These are phyloP conservation scores for Drosophila melanogaster DNA, from an alignment of 1,140 invertebrate genomes.

Conservation along the genomic window Release_6_plus_ISO1_MT NT_037436.4:17779001-17779500, in stretches of 20 bases:
- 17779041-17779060: not conserved
- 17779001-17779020: not conserved
- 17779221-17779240: slow-evolving; percentile 43
- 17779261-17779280: slow-evolving; percentile 18
- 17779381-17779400: slow-evolving; percentile 38
- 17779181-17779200: slow-evolving; percentile 26
- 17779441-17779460: slow-evolving; percentile 29
- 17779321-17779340: slow-evolving; percentile 59
- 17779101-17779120: slow-evolving; percentile 50
- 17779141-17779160: not conserved
- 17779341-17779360: slow-evolving; percentile 70
- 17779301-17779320: slow-evolving; percentile 66
- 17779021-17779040: too few species aligned
- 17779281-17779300: slow-evolving; percentile 62
- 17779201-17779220: slow-evolving; percentile 70
- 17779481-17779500: not conserved
- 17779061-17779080: slow-evolving; percentile 59
- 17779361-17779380: slow-evolving; percentile 38
- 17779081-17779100: slow-evolving; percentile 70
- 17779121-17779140: slow-evolving; percentile 1
- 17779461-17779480: not conserved
- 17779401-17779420: slow-evolving; percentile 35
- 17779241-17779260: slow-evolving; percentile 61
- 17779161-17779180: slow-evolving; percentile 18
- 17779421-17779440: slow-evolving; percentile 67